Evolutionary conservation across 2,797 vertebrate genomes (phyloP), one percentile per base, ranked within the genome.

Genomic region (Epinephelus malabaricus): DNA sequence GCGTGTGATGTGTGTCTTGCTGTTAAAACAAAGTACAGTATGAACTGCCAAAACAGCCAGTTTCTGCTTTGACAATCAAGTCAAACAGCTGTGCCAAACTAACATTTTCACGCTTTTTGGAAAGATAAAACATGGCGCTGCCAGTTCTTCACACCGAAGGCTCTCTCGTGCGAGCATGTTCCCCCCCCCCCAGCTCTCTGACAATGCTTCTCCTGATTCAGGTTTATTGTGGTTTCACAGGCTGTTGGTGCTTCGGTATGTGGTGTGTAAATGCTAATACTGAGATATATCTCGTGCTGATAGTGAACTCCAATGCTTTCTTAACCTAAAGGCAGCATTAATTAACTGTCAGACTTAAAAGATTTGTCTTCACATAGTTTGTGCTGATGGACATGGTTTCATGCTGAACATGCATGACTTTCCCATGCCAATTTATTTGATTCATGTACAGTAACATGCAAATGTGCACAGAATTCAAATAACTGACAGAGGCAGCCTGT

Each of bases 161-260:
- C 53, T 68, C 46, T 71, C 61, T 86, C 70, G 69, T n/a, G 47
- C 67, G 69, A 9, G n/a, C 59, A 69, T 79, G 79, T 69, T 21
- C 46, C 63, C 17, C 67, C 17, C 67, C 40, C 60, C 46, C 10
- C 12, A 45, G 58, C n/a, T 53, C 71, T 76, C 50, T 43, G 63
- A 73, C 10, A 47, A 83, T 64, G 71, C 69, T 66, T 81, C 72
- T 84, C 83, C 38, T 40, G 64, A 78, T 69, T 73, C 69, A 60
- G 51, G 64, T 55, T 79, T 21, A 34, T 45, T 78, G 81, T 77
- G 69, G 84, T 90, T 91, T 90, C 70, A 82, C 78, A 80, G 81
- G 50, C 89, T 76, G 75, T 80, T 90, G 75, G 73, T 58, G 58
- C 49, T 66, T 76, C 1, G 83, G 76, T 73, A 90, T 91, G 88